A percentile compares a stretch with the other conserved stretches of the same genome.
Conservation (phyloP, 2,888 invertebrate genomes). For the Prosopocoilus inquinatus region DNA sequence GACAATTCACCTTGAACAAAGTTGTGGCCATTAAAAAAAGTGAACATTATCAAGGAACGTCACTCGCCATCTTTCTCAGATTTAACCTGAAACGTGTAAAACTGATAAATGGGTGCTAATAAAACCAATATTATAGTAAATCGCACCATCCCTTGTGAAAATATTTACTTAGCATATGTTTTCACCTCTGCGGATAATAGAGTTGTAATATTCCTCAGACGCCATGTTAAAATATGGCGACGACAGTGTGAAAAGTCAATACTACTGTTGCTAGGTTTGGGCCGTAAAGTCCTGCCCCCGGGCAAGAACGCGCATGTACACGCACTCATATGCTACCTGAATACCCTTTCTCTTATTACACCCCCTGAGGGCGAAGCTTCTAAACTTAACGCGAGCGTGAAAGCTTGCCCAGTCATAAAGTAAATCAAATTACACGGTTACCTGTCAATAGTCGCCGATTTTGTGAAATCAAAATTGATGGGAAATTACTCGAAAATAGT, state of each 20-base stretch:
- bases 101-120: too few species aligned
- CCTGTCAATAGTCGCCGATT: too few species aligned
- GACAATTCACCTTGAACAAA: too few species aligned
- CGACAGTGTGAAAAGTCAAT: conserved; percentile 31
- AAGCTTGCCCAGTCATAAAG: not conserved
- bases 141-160: not conserved
- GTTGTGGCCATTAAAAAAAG: too few species aligned
- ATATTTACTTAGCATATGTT: conserved; percentile 3
- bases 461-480: too few species aligned
- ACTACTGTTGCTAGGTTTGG: conserved; percentile 25
- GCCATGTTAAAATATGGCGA: conserved; percentile 31
- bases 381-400: not conserved
- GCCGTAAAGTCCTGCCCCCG: conserved; percentile 27
- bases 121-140: not conserved
- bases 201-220: conserved; percentile 12
- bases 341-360: conserved; percentile 22
- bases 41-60: too few species aligned
- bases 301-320: conserved; percentile 17
- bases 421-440: not conserved
- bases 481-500: too few species aligned
- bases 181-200: conserved; percentile 2
- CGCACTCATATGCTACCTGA: conserved; percentile 22
- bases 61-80: too few species aligned
- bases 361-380: conserved; percentile 17
- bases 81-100: too few species aligned